Evolutionary conservation across 2,797 vertebrate species (phyloP), one percentile per base, ranked within the genome.

Genomic region (Liparis tanakae): DNA sequence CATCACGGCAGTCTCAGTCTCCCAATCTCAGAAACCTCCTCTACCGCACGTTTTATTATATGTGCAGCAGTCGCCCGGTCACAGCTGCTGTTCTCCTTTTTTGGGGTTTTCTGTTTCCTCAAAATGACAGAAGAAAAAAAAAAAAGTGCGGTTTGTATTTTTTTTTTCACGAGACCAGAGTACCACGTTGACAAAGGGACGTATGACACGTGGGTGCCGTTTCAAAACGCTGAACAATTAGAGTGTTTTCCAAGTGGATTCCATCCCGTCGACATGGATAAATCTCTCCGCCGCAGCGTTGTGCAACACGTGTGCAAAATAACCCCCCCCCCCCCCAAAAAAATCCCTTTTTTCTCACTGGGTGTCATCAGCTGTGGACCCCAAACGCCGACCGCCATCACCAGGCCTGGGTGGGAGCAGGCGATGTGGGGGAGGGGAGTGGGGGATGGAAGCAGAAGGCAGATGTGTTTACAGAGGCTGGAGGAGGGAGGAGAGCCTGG

Each of bases 221-320:
- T 73, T 70, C 10, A 68, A 36, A 46, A 37, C 20, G 10, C 18
- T 34, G 17, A 15, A 13, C n/a, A 22, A n/a, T 78, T 22, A 7
- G 2, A 55, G 51, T 30, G 25, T 30, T n/a, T n/a, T n/a, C n/a
- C n/a, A n/a, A n/a, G n/a, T 7, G 5, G 5, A 64, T 76, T 71
- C 37, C 54, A 25, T 56, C 22, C 10, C 53, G 39, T 59, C 61
- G 3, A 44, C 61, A 37, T 70, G 46, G 36, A 71, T 56, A 18
- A 41, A 22, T 63, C 36, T 17, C 34, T 34, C 30, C 50, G 6
- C 57, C n/a, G 43, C 56, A 72, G 50, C 55, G 51, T 65, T 46
- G 33, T 74, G 76, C 74, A 81, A 87, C 86, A 87, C 80, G 71
- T 91, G 71, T 91, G 89, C 76, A 75, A 85, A 90, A 86, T 2